Base-by-base conservation (phyloP, 1,140 invertebrate species). In the Plutomurus gul region DNA sequence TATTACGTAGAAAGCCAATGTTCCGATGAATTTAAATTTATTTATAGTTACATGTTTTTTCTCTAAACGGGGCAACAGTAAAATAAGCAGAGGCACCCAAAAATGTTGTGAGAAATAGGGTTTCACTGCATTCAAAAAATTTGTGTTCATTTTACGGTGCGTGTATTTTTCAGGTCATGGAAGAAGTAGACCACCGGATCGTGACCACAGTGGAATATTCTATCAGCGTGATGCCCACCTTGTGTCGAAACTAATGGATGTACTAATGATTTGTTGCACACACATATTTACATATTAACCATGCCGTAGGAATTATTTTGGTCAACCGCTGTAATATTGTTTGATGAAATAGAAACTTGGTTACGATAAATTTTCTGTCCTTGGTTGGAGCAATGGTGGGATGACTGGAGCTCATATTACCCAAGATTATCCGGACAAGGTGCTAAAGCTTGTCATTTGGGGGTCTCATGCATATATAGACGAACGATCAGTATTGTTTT, bases 301-400 rank as follows among this genome's bases (percentile, higher is more conserved):
- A 43, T 43, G 8, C 40, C 8, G 40, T 43, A 13, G 20, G 8
- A 4, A 4, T 60, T 18, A 60, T 20, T 13, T 18, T 60, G 25
- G 2, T n/a, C 22, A 25, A 3, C 13, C 16, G 10, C 11, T 13
- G n/a, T 1, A 13, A 13, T 2, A 43, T 43, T 43, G 11, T 43
- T 2, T 16, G 16, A 18, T 56, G 60, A 10, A 70, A 83, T 81
- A 91, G 87, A 86, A 86, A 56, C 84, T 95, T n/a, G 89, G 90
- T 16, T 88, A 91, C 39, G 83, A 88, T 0, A 91, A 91, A 84
- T 95, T 91, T 87, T 95, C 93, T 0, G 82, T 96, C 0, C 79
- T 96, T 27, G 95, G 95, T 0, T 96, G 94, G 93, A 95, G 93
- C 87, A 94, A 96, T 87, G 95, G 95, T 46, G 95, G 93, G 4